Conservation (phyloP, 2,113 vertebrate genomes). For the Tapirus terrestris region DNA sequence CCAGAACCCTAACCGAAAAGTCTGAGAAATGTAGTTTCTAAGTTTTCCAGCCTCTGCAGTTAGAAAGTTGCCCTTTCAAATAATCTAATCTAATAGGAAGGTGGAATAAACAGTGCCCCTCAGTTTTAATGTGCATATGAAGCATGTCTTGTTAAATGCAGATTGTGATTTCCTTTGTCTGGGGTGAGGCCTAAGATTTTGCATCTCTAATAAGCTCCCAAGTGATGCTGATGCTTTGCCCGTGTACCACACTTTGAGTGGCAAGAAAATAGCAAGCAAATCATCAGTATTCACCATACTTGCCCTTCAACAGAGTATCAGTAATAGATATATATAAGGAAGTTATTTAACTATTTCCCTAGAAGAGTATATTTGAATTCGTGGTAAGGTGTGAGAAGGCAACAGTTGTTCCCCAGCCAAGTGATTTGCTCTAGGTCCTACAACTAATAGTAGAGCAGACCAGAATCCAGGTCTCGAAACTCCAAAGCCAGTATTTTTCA, state of each 20-base stretch:
- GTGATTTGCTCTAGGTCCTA: not conserved
- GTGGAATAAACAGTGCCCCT: not conserved
- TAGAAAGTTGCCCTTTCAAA: not conserved
- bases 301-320: not conserved
- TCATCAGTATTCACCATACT: not conserved
- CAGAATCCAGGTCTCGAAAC: not conserved
- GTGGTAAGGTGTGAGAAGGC: not conserved
- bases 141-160: not conserved
- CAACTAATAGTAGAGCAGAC: not conserved
- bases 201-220: not conserved
- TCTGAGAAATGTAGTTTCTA: not conserved
- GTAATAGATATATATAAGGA: not conserved
- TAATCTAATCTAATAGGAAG: not conserved
- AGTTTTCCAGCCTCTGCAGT: not conserved
- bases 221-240: not conserved
- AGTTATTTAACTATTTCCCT: not conserved
- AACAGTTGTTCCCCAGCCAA: not conserved
- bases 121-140: not conserved
- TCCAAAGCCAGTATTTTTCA: not conserved
- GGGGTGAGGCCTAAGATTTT: not conserved
- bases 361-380: not conserved
- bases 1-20: not conserved
- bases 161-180: not conserved
- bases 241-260: not conserved
- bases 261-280: not conserved